These are phyloP conservation scores for Drosophila nigromelanica DNA, from an alignment of 1,140 invertebrate genomes.

Conservation along the genomic window DNA sequence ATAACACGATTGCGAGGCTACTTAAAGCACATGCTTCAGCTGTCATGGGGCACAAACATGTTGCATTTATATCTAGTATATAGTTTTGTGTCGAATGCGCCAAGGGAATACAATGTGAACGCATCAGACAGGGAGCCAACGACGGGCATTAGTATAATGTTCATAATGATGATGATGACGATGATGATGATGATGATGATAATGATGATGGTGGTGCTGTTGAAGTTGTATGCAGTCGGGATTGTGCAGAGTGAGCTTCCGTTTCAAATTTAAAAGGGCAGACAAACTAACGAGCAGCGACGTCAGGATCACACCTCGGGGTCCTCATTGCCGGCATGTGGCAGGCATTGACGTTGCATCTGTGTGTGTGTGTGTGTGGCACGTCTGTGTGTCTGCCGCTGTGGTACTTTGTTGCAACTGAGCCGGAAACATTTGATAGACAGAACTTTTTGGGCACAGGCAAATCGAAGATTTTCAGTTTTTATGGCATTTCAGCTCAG, in stretches of 20 bases:
- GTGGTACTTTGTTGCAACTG: conserved; percentile 54
- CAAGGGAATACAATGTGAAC: conserved; percentile 41
- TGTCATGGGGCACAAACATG: conserved; percentile 54
- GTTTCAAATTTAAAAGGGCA: conserved; percentile 68
- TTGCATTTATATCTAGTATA: conserved; percentile 48
- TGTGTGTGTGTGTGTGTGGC: conserved; percentile 27
- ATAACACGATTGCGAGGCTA: conserved; percentile 34
- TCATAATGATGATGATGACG: conserved; percentile 25
- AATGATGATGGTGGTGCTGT: conserved; percentile 20
- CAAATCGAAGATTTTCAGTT: conserved; percentile 47
- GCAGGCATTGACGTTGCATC: conserved; percentile 42
- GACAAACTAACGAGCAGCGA: conserved; percentile 63
- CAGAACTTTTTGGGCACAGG: conserved; percentile 28
- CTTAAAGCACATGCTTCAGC: conserved; percentile 49
- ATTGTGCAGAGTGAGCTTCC: conserved; percentile 43
- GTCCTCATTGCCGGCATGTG: conserved; percentile 44
- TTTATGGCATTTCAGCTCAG: conserved; percentile 33
- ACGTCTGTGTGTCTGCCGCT: conserved; percentile 25
- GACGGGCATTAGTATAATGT: conserved; percentile 38
- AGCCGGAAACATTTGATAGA: conserved; percentile 71
- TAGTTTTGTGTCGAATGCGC: conserved; percentile 18
- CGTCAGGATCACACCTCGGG: conserved; percentile 49
- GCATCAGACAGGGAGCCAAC: conserved; percentile 24
- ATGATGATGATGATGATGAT: conserved; percentile 26
- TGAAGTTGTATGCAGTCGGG: conserved; percentile 10